A percentile compares a stretch with the other conserved stretches of the same genome.
phyloP scores from a whole-genome alignment of 2,888 invertebrate genomes.

The Flabesymbios commensalis region DNA sequence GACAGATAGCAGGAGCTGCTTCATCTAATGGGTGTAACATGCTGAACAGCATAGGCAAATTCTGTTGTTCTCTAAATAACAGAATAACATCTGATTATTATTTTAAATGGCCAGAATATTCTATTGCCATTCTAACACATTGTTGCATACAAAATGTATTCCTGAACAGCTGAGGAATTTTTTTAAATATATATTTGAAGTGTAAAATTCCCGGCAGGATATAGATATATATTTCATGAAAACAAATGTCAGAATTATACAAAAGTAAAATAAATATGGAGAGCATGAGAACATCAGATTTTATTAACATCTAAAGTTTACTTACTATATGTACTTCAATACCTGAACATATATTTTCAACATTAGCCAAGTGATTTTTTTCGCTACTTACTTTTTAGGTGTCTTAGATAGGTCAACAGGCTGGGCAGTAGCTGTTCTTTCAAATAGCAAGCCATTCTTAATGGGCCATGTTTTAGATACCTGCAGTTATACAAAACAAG shows the following conservation, averaged over 20 bases:
- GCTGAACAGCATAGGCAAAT: constrained; percentile 80
- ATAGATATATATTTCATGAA: too few relatives aligned
- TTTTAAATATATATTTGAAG: neutral
- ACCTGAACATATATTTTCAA: too few relatives aligned
- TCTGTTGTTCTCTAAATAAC: constrained; percentile 17
- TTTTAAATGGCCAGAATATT: too few relatives aligned
- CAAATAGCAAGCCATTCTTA: constrained; percentile 82
- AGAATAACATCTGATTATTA: constrained; percentile 1
- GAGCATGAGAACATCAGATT: too few relatives aligned
- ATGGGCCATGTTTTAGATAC: constrained; percentile 83
- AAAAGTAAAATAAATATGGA: too few relatives aligned
- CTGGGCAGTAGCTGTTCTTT: constrained; percentile 60
- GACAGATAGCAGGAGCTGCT: constrained; percentile 74
- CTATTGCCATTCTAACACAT: too few relatives aligned
- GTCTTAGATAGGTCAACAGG: constrained; percentile 14
- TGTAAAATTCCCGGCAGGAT: too few relatives aligned
- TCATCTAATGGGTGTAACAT: constrained; percentile 89
- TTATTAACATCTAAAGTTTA: too few relatives aligned
- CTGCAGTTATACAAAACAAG: constrained; percentile 64
- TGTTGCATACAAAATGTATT: too few relatives aligned
- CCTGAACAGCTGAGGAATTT: neutral
- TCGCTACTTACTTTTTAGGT: constrained; percentile 16
- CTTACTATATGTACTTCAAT: too few relatives aligned
- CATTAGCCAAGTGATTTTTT: neutral
- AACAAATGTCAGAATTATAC: too few relatives aligned